Evolutionary conservation across 1,140 invertebrate species (phyloP), one percentile per base, ranked within the genome.

Genomic region (Cotesia vestalis): DNA sequence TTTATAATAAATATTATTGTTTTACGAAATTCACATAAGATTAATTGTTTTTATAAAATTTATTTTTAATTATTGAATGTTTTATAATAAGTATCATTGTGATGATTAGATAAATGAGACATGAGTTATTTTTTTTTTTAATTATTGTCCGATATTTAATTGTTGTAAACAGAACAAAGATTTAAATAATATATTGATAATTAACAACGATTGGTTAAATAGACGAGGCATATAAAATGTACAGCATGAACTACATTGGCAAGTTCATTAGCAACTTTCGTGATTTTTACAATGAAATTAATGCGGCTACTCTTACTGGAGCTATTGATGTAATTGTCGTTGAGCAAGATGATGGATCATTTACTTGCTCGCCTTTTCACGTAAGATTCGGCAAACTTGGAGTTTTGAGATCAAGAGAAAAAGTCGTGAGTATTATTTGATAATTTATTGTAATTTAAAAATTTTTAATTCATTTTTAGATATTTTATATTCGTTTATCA

Each of bases 291-390:
- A 98, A 96, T 87, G 97, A 98, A 82, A 99, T 99, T 78, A 99
- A 99, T 88, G 93, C 95, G 51, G 97, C 98, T 8, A 99, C 97
- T 5, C 87, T 99, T 17, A 99, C 97, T 52, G 98, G 98, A 62
- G 98, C 98, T 74, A 99, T 99, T 79, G 98, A 99, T 88, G 96
- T 99, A 4, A 92, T 99, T 60, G 96, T 99, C 62, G 95, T 99
- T 1, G 94, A 99, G 85, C 97, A 99, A 80, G 92, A 94, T 62
- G 96, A 99, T 91, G 98, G 98, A 17, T 92, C 94, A 9, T 98
- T 93, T 84, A 91, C 91, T 11, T 98, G 96, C 80, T 99, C 98
- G 8, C 98, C 98, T 0, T 99, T 99, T 87, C 98, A 99, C 85
- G 98, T 99, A 8, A 91, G 98, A 20, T 99, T 99, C 84, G 98